Evolutionary conservation across 2,113 vertebrate genomes (phyloP).

Genomic region (Sapajus apella): DNA sequence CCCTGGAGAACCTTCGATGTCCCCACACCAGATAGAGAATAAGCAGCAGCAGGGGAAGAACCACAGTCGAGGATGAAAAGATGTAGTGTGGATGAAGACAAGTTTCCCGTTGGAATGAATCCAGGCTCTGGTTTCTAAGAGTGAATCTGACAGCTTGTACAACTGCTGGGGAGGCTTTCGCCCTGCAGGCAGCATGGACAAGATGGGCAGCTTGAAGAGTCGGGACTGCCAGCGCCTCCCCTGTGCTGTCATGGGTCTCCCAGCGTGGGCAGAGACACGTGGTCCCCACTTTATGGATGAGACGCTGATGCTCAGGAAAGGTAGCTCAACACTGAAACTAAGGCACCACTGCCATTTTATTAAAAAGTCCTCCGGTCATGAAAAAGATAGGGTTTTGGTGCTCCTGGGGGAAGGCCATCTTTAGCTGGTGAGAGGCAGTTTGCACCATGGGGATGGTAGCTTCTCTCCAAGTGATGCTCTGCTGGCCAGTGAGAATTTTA

Average conservation of each 20-base stretch:
- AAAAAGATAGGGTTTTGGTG: neutral
- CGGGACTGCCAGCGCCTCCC: neutral
- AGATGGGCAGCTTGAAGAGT: neutral
- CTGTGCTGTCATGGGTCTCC: neutral
- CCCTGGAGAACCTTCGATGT: neutral
- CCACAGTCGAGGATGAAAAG: neutral
- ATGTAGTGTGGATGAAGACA: neutral
- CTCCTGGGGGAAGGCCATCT: neutral
- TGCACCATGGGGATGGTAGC: rapidly evolving
- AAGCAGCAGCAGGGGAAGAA: neutral
- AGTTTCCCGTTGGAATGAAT: neutral
- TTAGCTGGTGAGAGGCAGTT: neutral
- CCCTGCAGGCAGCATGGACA: neutral
- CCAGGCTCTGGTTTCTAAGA: neutral
- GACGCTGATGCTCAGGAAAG: neutral
- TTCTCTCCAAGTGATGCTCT: neutral
- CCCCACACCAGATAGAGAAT: neutral
- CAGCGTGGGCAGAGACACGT: too few relatives aligned
- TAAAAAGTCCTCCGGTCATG: too few relatives aligned
- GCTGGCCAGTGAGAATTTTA: neutral
- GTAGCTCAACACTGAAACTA: neutral
- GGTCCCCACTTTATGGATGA: too few relatives aligned
- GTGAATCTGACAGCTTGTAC: neutral
- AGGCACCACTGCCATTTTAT: neutral
- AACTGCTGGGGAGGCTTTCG: neutral